Percentiles rank a stretch among this genome's conserved stretches.
Conservation (phyloP, 2,797 vertebrate genomes). For the Strix occidentalis region DNA sequence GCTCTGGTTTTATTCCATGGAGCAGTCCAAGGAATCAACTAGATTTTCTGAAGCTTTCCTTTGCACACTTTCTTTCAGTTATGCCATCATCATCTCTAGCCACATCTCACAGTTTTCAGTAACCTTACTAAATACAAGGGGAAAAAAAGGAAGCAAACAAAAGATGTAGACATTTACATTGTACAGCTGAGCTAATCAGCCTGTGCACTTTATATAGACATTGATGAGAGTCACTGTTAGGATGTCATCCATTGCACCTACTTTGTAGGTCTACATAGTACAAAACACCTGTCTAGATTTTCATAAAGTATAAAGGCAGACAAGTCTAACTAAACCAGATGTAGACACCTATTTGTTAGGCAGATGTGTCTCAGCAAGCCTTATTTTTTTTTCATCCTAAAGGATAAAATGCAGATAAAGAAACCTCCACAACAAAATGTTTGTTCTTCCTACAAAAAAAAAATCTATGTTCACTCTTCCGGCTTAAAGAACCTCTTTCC, state of each 20-base stretch:
- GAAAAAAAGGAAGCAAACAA: not conserved
- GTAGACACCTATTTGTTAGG: not conserved
- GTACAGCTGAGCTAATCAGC: not conserved
- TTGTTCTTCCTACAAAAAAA: not conserved
- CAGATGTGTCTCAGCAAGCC: not conserved
- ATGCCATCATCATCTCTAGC: not conserved
- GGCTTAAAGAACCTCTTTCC: not conserved
- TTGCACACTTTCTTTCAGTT: accelerated
- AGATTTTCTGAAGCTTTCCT: not conserved
- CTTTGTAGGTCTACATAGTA: not conserved
- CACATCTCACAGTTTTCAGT: not conserved
- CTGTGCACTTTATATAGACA: not conserved
- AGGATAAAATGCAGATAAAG: not conserved
- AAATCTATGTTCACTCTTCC: accelerated
- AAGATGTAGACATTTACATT: not conserved
- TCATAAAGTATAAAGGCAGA: not conserved
- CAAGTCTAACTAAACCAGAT: not conserved
- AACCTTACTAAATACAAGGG: not conserved
- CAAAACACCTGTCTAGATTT: not conserved
- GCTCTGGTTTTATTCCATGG: not conserved
- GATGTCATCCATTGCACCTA: not conserved
- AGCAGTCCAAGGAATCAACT: not conserved
- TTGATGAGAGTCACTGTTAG: not conserved
- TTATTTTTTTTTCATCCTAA: not conserved
- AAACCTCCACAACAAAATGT: not conserved